Conservation (phyloP, 2,113 vertebrate genomes). For the Tylochromis polylepis region DNA sequence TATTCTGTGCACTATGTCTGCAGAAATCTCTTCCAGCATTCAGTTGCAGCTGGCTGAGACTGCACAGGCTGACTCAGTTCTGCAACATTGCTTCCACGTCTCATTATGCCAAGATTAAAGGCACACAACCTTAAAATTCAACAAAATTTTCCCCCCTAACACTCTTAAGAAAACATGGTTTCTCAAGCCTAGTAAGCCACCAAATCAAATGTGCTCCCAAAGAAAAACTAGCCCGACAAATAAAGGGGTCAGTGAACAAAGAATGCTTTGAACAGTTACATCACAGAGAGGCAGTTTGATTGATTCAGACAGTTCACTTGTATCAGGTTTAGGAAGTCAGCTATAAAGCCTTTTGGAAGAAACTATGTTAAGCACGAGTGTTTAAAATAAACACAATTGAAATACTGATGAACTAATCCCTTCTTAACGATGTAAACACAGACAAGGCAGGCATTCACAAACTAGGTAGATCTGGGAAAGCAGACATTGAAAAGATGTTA, state of each 20-base stretch:
- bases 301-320: slow-evolving; percentile 50
- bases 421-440: slow-evolving; percentile 14
- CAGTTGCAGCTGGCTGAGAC: slow-evolving; percentile 16
- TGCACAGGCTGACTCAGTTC: slow-evolving; percentile 48
- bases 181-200: slow-evolving; percentile 49
- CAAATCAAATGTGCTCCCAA: slow-evolving; percentile 54
- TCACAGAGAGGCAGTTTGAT: slow-evolving; percentile 58
- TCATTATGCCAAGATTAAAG: slow-evolving; percentile 71
- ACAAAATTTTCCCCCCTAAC: slow-evolving; percentile 34
- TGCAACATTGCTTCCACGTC: slow-evolving; percentile 50
- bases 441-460: not conserved
- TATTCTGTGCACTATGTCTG: not conserved
- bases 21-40: not conserved
- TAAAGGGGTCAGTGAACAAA: slow-evolving; percentile 72
- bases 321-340: slow-evolving; percentile 45
- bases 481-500: not conserved
- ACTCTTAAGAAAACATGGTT: slow-evolving; percentile 55
- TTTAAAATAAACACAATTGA: slow-evolving; percentile 19
- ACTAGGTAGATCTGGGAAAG: not conserved
- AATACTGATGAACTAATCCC: not conserved
- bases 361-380: slow-evolving; percentile 2
- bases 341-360: not conserved
- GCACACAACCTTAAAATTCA: slow-evolving; percentile 51
- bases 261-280: slow-evolving; percentile 76
- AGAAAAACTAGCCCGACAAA: slow-evolving; percentile 50